phyloP scores from a whole-genome alignment of 2,113 vertebrate genomes.

The Myocastor coypus region DNA sequence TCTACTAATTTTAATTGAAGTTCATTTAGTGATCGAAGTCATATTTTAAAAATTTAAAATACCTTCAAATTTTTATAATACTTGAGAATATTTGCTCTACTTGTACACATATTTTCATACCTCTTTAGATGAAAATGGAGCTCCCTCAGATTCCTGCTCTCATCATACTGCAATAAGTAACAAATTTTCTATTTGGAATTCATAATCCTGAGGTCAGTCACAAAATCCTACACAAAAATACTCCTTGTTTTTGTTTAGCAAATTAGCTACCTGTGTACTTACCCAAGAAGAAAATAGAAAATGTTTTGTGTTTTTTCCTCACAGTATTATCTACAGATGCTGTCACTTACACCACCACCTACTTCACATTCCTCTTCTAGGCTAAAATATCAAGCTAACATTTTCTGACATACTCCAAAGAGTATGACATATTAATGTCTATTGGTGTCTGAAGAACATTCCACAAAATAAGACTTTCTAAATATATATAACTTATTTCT shows the following conservation, averaged over 20 bases:
- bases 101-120: neutral
- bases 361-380: neutral
- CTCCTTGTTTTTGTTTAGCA: neutral
- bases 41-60: constrained; percentile 8
- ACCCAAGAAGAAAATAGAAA: constrained; percentile 23
- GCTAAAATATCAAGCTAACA: neutral
- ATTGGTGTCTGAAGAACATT: neutral
- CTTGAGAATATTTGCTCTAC: neutral
- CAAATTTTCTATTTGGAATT: neutral
- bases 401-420: constrained; percentile 26
- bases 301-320: constrained; percentile 27
- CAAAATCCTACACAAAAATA: constrained; percentile 17
- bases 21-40: neutral
- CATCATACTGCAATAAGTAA: neutral
- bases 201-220: neutral
- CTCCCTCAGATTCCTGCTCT: neutral
- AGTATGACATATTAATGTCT: neutral
- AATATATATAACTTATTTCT: neutral
- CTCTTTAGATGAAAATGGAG: constrained; percentile 6
- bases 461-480: neutral
- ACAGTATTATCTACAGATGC: neutral
- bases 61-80: neutral
- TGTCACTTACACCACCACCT: neutral
- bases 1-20: constrained; percentile 21
- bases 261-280: neutral